Percentiles rank a stretch among this genome's conserved stretches.
Evolutionary conservation across 2,888 invertebrate species (phyloP).

Genomic region (Tromatobia lineatoria): DNA sequence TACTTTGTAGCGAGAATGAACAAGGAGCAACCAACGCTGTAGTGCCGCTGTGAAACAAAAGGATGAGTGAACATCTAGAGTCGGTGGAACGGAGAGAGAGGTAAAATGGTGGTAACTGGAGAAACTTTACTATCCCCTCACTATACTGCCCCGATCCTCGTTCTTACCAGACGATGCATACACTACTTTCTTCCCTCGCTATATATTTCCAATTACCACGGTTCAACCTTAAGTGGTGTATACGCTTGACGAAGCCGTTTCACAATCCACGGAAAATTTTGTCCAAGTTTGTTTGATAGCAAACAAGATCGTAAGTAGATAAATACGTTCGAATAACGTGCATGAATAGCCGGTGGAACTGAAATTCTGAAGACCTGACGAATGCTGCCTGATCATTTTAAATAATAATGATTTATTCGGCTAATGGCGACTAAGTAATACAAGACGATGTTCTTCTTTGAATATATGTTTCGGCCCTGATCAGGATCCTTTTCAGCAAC

Average conservation of each 20-base stretch:
- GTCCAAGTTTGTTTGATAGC: conserved; percentile 23
- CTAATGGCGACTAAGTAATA: too few species aligned
- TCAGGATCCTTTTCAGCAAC: too few species aligned
- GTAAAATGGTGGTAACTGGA: conserved; percentile 50
- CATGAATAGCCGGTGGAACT: too few species aligned
- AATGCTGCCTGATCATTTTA: too few species aligned
- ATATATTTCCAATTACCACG: conserved; percentile 40
- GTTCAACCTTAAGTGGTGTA: conserved; percentile 4
- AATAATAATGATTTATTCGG: too few species aligned
- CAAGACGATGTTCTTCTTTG: too few species aligned
- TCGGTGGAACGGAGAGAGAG: conserved; percentile 24
- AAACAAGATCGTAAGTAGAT: conserved; percentile 35
- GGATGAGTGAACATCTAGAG: conserved; percentile 37
- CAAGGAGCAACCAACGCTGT: conserved; percentile 67
- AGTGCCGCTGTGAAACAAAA: conserved; percentile 43
- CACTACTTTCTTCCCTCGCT: conserved; percentile 27
- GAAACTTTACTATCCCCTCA: conserved; percentile 58
- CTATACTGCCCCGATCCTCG: conserved; percentile 49
- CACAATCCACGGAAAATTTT: conserved; percentile 25
- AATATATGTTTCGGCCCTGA: too few species aligned
- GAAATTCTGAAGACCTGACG: too few species aligned
- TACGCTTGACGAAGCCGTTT: conserved; percentile 44
- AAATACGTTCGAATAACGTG: conserved; percentile 41
- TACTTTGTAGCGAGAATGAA: conserved; percentile 70
- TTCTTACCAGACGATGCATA: conserved; percentile 31